phyloP scores from a whole-genome alignment of 2,797 vertebrate species.

The Oreochromis mossambicus region DNA sequence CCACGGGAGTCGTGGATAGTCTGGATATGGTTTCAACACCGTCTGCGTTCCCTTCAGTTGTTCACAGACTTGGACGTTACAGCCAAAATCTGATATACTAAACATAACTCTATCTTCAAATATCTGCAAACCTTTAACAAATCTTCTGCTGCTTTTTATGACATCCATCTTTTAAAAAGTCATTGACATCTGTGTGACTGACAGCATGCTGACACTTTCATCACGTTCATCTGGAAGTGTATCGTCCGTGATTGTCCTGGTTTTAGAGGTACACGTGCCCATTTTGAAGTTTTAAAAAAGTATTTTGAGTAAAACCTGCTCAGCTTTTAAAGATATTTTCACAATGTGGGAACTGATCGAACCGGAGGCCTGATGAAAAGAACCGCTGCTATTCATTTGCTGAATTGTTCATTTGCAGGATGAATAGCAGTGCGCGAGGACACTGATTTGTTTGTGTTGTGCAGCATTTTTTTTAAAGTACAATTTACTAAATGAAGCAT shows the following conservation, averaged over 20 bases:
- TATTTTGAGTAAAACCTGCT: background rate
- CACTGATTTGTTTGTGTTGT: background rate
- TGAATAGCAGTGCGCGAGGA: background rate
- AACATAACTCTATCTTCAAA: background rate
- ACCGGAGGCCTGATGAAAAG: background rate
- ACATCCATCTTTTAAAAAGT: background rate
- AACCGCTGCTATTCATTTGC: background rate
- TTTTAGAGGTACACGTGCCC: rapidly evolving
- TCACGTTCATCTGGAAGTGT: background rate
- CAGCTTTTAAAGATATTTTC: background rate
- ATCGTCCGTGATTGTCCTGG: background rate
- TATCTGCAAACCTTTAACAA: background rate
- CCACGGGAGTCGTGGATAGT: rapidly evolving
- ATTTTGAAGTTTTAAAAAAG: background rate
- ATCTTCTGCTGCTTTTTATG: background rate
- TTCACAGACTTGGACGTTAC: background rate
- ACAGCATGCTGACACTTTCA: background rate
- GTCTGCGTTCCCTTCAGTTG: background rate
- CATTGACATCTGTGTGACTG: background rate
- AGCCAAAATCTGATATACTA: background rate
- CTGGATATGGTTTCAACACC: background rate
- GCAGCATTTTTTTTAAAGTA: background rate
- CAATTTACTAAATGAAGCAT: background rate
- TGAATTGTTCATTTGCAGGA: background rate
- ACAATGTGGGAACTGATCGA: background rate